Evolutionary conservation across 2,797 vertebrate genomes (phyloP), one percentile per base, ranked within the genome.

Genomic region (Meda fulgida): DNA sequence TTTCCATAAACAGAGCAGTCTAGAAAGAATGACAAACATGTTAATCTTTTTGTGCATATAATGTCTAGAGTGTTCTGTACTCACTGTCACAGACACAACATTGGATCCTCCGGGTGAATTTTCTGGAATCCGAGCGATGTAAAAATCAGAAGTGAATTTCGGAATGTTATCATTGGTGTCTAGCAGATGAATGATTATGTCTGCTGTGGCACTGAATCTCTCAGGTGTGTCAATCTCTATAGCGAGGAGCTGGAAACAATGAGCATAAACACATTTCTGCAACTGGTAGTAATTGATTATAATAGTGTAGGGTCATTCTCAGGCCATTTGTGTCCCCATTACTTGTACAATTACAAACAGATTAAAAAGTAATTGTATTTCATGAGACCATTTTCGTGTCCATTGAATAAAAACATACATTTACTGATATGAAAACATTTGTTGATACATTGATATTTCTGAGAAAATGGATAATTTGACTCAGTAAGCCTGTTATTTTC

Each of bases 101-200:
- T 96, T 97, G 81, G 97, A 98, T 71, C 98, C 97, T 1, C 98
- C 98, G 0, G 97, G 97, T 11, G 96, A 97, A 84, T 99, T 98
- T 91, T 99, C 98, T 0, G 97, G 97, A 84, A 99, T 96, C 90
- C 96, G 95, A 90, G 98, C 96, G 2, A 98, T 94, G 90, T 99
- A 99, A 92, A 97, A 98, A 67, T 97, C 97, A 0, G 97, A 97
- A 40, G 97, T 96, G 91, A 99, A 99, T 89, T 95, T 97, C 0
- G 98, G 98, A 81, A 96, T 93, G 0, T 99, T 99, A 94, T 99
- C 98, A 0, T 99, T 99, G 88, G 97, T 99, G 89, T 99, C 98
- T 89, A 98, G 90, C 78, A 99, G 93, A 86, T 91, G 96, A 87
- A 99, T 97, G 89, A 96, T 89, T 3, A 99, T 92, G 43, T 99